A percentile compares a stretch with the other conserved stretches of the same genome.
Conservation (phyloP, 2,113 vertebrate genomes). For the Lipotes vexillifer region DNA sequence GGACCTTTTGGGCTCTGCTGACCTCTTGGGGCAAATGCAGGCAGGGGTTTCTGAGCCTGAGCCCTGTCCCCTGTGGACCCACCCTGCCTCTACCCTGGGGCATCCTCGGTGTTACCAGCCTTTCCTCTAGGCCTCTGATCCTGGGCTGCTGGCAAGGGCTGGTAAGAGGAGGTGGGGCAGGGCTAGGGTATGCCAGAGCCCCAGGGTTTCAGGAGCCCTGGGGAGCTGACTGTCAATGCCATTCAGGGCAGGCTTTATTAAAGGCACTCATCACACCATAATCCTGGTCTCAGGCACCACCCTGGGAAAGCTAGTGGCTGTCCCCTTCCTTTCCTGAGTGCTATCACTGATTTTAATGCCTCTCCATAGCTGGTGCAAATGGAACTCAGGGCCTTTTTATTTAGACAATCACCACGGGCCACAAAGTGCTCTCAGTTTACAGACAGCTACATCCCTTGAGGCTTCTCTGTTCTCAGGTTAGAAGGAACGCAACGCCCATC, state of each 20-base stretch:
- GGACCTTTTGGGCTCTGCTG: neutral
- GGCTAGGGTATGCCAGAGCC: neutral
- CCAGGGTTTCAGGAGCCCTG: neutral
- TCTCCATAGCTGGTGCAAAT: slow-evolving; percentile 53
- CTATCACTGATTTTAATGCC: slow-evolving; percentile 21
- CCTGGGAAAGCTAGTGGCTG: neutral
- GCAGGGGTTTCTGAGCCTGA: neutral
- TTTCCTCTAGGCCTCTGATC: neutral
- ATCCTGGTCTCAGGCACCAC: neutral
- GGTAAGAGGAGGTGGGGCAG: neutral
- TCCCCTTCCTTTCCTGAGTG: neutral
- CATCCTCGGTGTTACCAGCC: neutral
- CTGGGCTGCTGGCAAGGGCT: neutral
- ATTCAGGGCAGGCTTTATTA: neutral
- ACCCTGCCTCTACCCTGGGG: neutral
- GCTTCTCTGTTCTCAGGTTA: slow-evolving; percentile 22
- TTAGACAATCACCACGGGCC: neutral
- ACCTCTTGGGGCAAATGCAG: neutral
- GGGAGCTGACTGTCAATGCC: neutral
- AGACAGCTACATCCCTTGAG: neutral
- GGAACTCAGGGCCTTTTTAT: slow-evolving; percentile 51
- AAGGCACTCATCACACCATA: neutral
- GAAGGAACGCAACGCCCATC: slow-evolving; percentile 11
- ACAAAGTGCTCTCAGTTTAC: slow-evolving; percentile 51
- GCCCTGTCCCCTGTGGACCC: neutral